A percentile compares a stretch with the other conserved stretches of the same genome.
phyloP scores from a whole-genome alignment of 2,888 invertebrate genomes.

The Tridacna crocea region DNA sequence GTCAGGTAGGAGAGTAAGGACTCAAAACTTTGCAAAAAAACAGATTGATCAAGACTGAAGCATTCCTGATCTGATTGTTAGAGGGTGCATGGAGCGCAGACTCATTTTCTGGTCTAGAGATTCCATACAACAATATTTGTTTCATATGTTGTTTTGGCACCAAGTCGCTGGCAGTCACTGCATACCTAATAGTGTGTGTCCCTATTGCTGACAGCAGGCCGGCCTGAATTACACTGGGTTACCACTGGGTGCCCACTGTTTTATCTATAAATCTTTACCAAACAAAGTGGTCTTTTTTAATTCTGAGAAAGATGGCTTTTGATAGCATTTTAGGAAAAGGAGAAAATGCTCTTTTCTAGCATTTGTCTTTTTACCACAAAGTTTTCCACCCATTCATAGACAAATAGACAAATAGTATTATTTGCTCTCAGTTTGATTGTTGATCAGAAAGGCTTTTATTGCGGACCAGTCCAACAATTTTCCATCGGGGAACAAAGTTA shows the following conservation, averaged over 20 bases:
- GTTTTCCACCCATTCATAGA: not conserved
- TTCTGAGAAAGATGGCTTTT: too few species aligned
- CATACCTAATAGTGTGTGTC: slow-evolving; percentile 17
- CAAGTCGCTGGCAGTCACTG: not conserved
- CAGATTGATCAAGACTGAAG: too few species aligned
- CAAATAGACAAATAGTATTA: not conserved
- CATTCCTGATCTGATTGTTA: not conserved
- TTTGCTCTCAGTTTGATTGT: too few species aligned
- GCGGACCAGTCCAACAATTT: too few species aligned
- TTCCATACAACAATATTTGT: slow-evolving; percentile 18
- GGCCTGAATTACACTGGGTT: slow-evolving; percentile 3
- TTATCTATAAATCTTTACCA: not conserved
- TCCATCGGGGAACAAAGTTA: too few species aligned
- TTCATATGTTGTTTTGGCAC: slow-evolving; percentile 20
- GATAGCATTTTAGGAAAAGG: not conserved
- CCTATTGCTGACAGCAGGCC: slow-evolving; percentile 1
- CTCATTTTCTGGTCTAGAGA: slow-evolving; percentile 48
- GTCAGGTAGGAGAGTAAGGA: too few species aligned
- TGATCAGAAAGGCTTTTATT: too few species aligned
- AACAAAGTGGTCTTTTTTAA: not conserved
- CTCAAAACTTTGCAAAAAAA: too few species aligned
- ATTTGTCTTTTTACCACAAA: not conserved
- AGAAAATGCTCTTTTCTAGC: not conserved
- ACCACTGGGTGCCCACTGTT: not conserved
- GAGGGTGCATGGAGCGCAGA: slow-evolving; percentile 32